Evolutionary conservation across 2,888 invertebrate genomes (phyloP).

Genomic region (Ypsolopha sequella): DNA sequence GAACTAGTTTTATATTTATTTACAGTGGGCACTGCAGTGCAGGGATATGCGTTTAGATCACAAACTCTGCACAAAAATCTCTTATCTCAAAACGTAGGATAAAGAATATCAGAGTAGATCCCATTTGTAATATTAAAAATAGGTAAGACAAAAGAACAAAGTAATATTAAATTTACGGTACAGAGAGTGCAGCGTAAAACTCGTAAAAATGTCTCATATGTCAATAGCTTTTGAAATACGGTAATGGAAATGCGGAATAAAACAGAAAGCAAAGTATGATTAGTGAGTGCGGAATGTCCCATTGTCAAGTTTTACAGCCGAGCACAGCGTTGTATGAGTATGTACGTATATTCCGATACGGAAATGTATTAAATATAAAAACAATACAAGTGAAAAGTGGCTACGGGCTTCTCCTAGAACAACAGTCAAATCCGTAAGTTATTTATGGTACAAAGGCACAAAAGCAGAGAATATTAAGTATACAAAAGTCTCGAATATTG

Average conservation of each 20-base stretch:
- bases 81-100: no score
- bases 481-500: no score
- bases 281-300: constrained; percentile 64
- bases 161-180: constrained; percentile 47
- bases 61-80: no score
- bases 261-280: constrained; percentile 70
- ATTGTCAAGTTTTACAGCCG: constrained; percentile 57
- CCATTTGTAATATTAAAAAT: constrained; percentile 18
- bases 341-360: not conserved
- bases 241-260: constrained; percentile 70
- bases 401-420: no score
- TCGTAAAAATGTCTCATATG: constrained; percentile 68
- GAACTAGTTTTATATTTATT: no score
- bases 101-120: no score
- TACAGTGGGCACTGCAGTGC: no score
- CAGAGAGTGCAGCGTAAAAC: constrained; percentile 47
- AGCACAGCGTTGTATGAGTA: not conserved
- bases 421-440: no score
- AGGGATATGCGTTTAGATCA: no score
- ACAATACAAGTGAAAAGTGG: not conserved
- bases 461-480: no score
- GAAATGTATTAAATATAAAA: not conserved
- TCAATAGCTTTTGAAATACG: constrained; percentile 70
- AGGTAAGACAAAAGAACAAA: constrained; percentile 30
- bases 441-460: no score